Evolutionary conservation across 2,113 vertebrate genomes (phyloP).

Genomic region (Nestor notabilis): DNA sequence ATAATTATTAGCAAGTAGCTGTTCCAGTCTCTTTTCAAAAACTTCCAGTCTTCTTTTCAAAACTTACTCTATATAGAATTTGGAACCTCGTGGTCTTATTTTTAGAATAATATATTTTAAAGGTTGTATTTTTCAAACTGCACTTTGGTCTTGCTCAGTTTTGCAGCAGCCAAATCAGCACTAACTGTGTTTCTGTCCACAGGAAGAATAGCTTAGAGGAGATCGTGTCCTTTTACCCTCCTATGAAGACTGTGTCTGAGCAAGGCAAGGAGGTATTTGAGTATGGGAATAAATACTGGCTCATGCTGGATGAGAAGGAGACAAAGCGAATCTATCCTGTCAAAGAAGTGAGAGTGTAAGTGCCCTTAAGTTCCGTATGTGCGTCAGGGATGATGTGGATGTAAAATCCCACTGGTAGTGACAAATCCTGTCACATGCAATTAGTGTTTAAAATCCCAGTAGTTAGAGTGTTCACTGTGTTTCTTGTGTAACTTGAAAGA

Average conservation of each 20-base stretch:
- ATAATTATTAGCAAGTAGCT: neutral
- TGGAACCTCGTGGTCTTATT: neutral
- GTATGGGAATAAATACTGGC: constrained; percentile 95
- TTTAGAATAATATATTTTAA: neutral
- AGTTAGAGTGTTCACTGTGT: neutral
- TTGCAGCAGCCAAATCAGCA: neutral
- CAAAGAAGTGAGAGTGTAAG: constrained; percentile 88
- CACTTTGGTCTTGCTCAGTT: neutral
- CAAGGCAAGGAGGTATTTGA: constrained; percentile 88
- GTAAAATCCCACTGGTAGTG: neutral
- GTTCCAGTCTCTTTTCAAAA: neutral
- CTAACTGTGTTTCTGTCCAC: constrained; percentile 17
- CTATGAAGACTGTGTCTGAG: constrained; percentile 84
- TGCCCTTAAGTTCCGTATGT: neutral
- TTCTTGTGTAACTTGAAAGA: neutral
- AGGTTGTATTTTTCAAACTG: neutral
- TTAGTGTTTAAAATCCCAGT: neutral
- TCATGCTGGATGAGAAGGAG: constrained; percentile 89
- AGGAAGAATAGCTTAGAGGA: constrained; percentile 84
- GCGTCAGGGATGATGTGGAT: neutral
- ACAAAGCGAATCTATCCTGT: constrained; percentile 75
- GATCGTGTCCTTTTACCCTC: constrained; percentile 87
- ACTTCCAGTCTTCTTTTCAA: too few relatives aligned
- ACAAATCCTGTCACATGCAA: neutral
- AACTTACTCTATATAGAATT: neutral